phyloP scores from a whole-genome alignment of 2,113 vertebrate species.

The Vulpes ferrilata region DNA sequence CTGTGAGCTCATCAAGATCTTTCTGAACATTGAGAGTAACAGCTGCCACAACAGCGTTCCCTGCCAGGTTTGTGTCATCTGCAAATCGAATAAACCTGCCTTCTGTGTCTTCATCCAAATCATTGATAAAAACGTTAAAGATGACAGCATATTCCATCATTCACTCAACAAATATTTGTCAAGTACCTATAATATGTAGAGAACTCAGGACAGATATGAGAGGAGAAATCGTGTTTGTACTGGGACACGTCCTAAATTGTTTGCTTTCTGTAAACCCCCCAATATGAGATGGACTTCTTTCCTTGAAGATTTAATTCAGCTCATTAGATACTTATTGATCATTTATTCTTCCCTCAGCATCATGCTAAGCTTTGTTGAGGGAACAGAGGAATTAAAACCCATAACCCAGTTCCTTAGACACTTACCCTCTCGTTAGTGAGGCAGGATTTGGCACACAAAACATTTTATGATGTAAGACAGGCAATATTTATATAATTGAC shows the following conservation, averaged over 20 bases:
- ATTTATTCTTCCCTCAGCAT: background rate
- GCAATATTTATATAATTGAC: background rate
- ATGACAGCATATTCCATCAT: background rate
- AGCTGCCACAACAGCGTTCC: background rate
- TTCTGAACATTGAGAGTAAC: background rate
- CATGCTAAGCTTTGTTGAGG: background rate
- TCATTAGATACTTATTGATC: background rate
- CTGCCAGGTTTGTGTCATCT: background rate
- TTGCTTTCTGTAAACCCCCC: background rate
- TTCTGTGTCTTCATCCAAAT: background rate
- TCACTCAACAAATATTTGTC: conserved; percentile 14
- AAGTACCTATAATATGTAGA: background rate
- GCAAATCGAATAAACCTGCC: background rate
- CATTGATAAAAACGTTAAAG: background rate
- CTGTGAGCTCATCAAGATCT: background rate
- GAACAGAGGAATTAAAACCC: background rate
- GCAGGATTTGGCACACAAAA: background rate
- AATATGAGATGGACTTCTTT: background rate
- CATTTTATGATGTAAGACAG: no score
- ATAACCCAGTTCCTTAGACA: background rate
- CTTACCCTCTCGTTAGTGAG: background rate
- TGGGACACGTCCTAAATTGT: background rate
- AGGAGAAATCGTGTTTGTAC: background rate
- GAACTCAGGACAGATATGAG: background rate
- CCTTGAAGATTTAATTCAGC: background rate